A percentile compares a stretch with the other conserved stretches of the same genome.
These are phyloP conservation scores for Gambusia yucatana DNA, from an alignment of 2,797 vertebrate genomes.

Conservation along the genomic window DNA sequence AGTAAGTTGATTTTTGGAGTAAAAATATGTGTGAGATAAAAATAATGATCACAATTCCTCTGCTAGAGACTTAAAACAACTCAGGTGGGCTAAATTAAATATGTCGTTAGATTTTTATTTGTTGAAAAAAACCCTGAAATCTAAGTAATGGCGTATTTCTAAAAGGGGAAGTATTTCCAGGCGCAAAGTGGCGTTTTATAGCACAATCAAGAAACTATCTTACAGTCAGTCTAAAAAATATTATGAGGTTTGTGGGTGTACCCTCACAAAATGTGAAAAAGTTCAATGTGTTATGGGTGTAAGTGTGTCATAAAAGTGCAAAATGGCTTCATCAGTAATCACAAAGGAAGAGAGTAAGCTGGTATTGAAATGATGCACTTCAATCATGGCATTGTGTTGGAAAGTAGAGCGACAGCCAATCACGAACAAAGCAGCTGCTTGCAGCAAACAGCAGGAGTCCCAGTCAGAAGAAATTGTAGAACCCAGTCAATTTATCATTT, in stretches of 20 bases:
- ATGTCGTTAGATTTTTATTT: not conserved
- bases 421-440: constrained; percentile 34
- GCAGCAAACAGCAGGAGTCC: constrained; percentile 35
- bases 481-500: constrained; percentile 36
- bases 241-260: not conserved
- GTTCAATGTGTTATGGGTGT: not conserved
- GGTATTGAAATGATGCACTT: constrained; percentile 10
- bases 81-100: not conserved
- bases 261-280: not conserved
- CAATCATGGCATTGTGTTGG: not conserved
- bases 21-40: not conserved
- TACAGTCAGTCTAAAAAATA: not conserved
- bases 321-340: not conserved
- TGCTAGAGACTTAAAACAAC: not conserved
- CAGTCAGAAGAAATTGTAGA: constrained; percentile 30
- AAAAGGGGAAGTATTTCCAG: too few relatives aligned
- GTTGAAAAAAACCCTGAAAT: not conserved
- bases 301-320: not conserved
- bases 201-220: too few relatives aligned
- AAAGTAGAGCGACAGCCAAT: constrained; percentile 18
- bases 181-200: too few relatives aligned
- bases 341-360: not conserved
- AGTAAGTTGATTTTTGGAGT: not conserved
- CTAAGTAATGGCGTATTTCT: not conserved
- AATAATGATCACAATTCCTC: not conserved